These are phyloP conservation scores for Phalacrocorax carbo DNA, from an alignment of 2,113 vertebrate species.

Conservation along the genomic window DNA sequence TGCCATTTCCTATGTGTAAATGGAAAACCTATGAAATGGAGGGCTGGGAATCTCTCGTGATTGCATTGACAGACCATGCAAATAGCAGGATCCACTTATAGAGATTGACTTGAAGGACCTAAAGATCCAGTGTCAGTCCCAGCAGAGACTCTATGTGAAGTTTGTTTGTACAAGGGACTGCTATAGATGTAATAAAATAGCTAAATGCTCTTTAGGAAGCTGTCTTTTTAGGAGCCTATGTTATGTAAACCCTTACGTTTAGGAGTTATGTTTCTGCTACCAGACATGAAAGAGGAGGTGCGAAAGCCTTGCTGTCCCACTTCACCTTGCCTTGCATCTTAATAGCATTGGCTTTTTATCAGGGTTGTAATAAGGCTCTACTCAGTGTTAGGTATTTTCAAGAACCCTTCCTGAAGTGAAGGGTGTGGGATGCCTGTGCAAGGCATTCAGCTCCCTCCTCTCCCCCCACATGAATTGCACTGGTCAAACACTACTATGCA, in stretches of 20 bases:
- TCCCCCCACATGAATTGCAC: not conserved
- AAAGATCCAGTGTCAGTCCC: not conserved
- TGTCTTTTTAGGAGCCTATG: not conserved
- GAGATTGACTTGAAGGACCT: not conserved
- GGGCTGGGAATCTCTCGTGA: conserved; percentile 14
- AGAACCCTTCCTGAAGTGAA: not conserved
- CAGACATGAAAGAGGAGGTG: not conserved
- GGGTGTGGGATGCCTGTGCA: not conserved
- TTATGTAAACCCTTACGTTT: too few relatives aligned
- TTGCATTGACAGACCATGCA: not conserved
- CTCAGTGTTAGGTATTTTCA: not conserved
- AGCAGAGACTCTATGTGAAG: not conserved
- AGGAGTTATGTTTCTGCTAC: not conserved
- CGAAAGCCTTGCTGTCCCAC: not conserved
- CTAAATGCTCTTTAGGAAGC: not conserved
- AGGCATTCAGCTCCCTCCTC: not conserved
- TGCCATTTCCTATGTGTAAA: conserved; percentile 48
- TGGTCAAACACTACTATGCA: not conserved
- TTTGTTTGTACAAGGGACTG: not conserved
- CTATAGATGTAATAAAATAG: not conserved
- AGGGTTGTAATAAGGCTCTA: not conserved
- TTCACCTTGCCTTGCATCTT: not conserved
- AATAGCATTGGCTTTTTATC: not conserved
- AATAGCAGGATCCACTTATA: not conserved
- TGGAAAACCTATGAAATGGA: conserved; percentile 34